Base-by-base conservation (phyloP, 2,797 vertebrate species). In the Mormyrops boulengeri region DNA sequence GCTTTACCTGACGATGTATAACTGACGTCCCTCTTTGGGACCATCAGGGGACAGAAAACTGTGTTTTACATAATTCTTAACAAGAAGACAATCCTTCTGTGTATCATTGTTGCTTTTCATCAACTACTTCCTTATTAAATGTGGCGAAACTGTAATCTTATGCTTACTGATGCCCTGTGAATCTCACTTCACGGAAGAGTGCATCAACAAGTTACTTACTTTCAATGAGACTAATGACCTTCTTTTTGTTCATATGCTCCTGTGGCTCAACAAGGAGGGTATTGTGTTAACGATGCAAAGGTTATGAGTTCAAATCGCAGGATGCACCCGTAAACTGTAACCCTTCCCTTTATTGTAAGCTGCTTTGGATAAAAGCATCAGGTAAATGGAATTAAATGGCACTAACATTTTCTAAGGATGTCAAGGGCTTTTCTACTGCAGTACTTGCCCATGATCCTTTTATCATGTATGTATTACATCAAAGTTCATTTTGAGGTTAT, bases 1-100 rank as follows among this genome's bases (percentile, higher is more conserved):
- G 95, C 95, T 96, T 90, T 93, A 95, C 53, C 93, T 95, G 94
- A 96, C 96, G 84, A 94, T 96, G 94, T 96, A 96, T 95, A 96
- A 95, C 95, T 96, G 93, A 96, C 34, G n/a, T 44, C 11, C 14
- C 22, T 44, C n/a, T 2, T 73, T 4, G 55, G 19, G 55, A 60
- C 55, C 50, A 14, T 73, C 66, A 73, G 30, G 69, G 69, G 9
- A 41, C 69, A 1, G 38, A 38, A 47, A n/a, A 44, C 17, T 80
- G 73, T 80, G 34, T 4, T 86, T 86, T 12, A 50, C 49, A 55
- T 53, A 30, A 34, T 19, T 86, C 22, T 52, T 52, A 3, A 69
- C 30, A 38, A 26, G 69, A 38, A 5, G 30, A 52, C 62, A 80
- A 4, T 41, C 66, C 19, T 38, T 19, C 5, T 26, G 73, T 44